phyloP scores from a whole-genome alignment of 2,888 invertebrate species.

The Pelosia muscerda region DNA sequence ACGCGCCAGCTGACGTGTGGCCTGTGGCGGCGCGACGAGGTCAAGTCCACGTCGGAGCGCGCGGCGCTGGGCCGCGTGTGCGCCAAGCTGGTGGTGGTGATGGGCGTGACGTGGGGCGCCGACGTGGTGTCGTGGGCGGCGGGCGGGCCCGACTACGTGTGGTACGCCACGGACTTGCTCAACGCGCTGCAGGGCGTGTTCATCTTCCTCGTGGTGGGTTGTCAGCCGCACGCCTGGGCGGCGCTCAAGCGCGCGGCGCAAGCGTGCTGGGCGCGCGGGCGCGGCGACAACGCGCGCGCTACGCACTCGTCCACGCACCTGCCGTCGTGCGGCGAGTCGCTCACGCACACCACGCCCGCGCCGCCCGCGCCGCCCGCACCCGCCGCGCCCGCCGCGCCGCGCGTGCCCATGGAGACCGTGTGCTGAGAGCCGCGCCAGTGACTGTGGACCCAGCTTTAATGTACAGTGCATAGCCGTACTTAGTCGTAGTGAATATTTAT shows the following conservation, averaged over 20 bases:
- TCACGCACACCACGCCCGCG: constrained; percentile 90
- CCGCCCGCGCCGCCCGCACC: constrained; percentile 79
- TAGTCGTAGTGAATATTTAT: constrained; percentile 69
- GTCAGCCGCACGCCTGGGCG: constrained; percentile 92
- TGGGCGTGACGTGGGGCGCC: constrained; percentile 88
- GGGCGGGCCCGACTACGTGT: constrained; percentile 92
- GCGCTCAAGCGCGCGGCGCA: constrained; percentile 72
- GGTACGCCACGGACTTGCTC: constrained; percentile 94
- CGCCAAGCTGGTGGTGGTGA: constrained; percentile 92
- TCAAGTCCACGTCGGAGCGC: constrained; percentile 90
- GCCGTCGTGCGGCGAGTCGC: constrained; percentile 93
- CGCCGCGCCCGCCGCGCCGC: constrained; percentile 59
- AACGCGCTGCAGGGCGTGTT: constrained; percentile 95
- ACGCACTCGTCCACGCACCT: constrained; percentile 93
- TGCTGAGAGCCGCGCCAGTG: constrained; percentile 73
- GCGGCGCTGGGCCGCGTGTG: constrained; percentile 94
- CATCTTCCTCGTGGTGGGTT: constrained; percentile 95
- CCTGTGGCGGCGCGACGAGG: constrained; percentile 95
- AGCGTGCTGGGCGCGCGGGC: constrained; percentile 86
- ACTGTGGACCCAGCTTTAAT: constrained; percentile 48
- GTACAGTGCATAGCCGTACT: constrained; percentile 47
- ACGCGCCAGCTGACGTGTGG: constrained; percentile 95
- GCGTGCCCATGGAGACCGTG: constrained; percentile 88
- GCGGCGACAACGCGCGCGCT: constrained; percentile 68
- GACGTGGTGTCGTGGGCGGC: constrained; percentile 94